Evolutionary conservation across 2,888 invertebrate species (phyloP), one percentile per base, ranked within the genome.

Genomic region (Teleiodes luculella): DNA sequence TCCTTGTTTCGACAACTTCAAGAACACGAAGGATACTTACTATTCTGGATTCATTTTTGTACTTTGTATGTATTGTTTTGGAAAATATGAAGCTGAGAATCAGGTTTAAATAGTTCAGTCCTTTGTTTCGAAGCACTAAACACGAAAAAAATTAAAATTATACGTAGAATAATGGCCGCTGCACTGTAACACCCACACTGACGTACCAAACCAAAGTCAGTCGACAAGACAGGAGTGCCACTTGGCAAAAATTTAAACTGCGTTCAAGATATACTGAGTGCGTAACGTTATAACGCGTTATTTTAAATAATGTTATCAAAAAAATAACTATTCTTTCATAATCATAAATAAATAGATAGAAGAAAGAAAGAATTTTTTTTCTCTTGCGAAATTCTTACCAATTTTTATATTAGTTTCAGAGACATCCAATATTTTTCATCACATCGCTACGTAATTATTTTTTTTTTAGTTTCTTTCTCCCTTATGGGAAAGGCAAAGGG

Each of bases 41-140:
- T 95, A 95, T 92, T 95, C 95, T 73, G 95, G 95, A 93, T 94
- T 94, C 94, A 95, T 94, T 76, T 86, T 88, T 83, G 83, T 82
- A 87, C 80, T 84, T 76, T 82, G 78, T 76, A 72, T 75, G 73
- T 78, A 70, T 76, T 78, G 72, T 73, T 70, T 70, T 67, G 68
- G 74, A 80, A 79, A 80, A 75, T 76, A 76, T 76, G 70, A 67
- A 74, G 65, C 63, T 67, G 67, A 61, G 72, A 70, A 76, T 66
- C 76, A 67, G 70, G 67, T 77, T 62, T 68, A 73, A 80, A 77
- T 74, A 71, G 64, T 76, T 66, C 67, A 73, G 68, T 80, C 78
- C 83, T 87, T 87, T 86, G 80, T 85, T 86, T 80, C 74, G 60
- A 74, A 74, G 76, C 77, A 79, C 78, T 77, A 85, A 84, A 83